These are phyloP conservation scores for Phasianus colchicus DNA, from an alignment of 2,113 vertebrate species.

Conservation along the genomic window DNA sequence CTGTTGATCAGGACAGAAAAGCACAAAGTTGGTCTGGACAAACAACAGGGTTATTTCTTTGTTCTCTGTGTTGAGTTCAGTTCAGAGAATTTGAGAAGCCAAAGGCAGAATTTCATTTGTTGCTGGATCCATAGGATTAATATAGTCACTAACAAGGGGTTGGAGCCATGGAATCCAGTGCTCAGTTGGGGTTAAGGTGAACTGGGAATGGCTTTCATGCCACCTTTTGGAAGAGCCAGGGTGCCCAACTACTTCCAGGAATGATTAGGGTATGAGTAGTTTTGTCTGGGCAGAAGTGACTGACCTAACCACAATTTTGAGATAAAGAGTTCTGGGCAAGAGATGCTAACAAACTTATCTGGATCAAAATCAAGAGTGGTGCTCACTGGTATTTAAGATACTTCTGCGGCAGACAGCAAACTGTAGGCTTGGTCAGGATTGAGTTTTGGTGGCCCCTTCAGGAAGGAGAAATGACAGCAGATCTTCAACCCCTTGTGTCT, in stretches of 20 bases:
- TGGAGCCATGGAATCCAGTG: neutral
- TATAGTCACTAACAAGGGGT: neutral
- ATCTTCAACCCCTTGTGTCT: neutral
- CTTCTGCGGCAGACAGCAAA: neutral
- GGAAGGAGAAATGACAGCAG: neutral
- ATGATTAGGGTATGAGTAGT: neutral
- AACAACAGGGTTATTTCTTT: neutral
- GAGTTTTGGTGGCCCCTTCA: neutral
- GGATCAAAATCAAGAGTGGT: neutral
- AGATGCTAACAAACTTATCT: neutral
- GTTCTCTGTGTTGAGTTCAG: neutral
- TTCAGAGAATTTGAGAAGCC: neutral
- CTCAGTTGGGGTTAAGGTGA: neutral
- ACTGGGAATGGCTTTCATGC: neutral
- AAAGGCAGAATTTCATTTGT: neutral
- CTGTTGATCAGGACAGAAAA: neutral
- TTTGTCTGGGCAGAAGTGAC: neutral
- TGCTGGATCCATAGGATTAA: neutral
- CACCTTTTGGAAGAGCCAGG: neutral
- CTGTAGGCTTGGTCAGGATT: neutral
- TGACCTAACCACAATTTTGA: neutral
- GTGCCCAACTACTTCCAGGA: neutral
- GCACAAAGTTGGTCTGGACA: neutral
- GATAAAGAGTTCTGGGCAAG: neutral
- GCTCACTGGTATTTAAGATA: neutral